phyloP scores from a whole-genome alignment of 2,113 vertebrate species.

The Euleptes europaea region DNA sequence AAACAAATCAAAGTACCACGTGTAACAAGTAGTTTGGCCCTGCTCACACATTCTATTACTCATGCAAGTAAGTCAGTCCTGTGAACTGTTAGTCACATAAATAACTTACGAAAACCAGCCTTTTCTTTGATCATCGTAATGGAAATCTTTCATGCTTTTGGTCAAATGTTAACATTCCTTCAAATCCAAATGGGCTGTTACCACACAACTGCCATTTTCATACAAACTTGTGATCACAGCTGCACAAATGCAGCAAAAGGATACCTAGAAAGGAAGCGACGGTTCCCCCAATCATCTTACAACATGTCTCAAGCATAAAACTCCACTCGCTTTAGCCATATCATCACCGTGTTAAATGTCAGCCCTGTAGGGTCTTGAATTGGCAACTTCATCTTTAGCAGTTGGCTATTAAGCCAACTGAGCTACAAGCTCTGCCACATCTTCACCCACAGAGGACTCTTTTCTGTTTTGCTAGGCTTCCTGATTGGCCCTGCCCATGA shows the following conservation, averaged over 20 bases:
- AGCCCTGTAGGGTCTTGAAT: background rate
- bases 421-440: background rate
- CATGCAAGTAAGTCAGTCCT: background rate
- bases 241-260: conserved; percentile 39
- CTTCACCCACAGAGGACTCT: background rate
- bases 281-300: conserved; percentile 40
- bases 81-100: no score
- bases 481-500: background rate
- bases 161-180: conserved; percentile 34
- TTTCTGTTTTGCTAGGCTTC: background rate
- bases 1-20: background rate
- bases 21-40: background rate
- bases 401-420: background rate
- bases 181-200: background rate
- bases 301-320: conserved; percentile 55
- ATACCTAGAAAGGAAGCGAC: conserved; percentile 38
- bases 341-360: conserved; percentile 44
- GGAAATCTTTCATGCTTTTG: conserved; percentile 32
- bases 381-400: background rate
- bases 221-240: conserved; percentile 30
- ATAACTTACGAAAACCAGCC: no score
- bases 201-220: conserved; percentile 13
- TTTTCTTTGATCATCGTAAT: conserved; percentile 45
- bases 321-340: conserved; percentile 49
- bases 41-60: background rate